Evolutionary conservation across 1,140 invertebrate species (phyloP).

Genomic region (Drosophila chauvacae): DNA sequence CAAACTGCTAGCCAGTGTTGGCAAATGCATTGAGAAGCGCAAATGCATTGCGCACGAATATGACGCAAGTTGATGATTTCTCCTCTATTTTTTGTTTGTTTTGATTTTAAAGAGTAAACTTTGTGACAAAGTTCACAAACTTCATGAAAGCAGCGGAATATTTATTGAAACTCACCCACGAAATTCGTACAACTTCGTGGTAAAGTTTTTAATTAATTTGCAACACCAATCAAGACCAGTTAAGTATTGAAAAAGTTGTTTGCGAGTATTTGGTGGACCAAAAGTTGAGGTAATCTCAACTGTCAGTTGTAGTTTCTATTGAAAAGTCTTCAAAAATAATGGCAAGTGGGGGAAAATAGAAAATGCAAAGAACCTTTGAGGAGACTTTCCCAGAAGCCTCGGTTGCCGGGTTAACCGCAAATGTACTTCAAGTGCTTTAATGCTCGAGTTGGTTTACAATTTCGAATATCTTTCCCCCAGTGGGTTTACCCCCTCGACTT

Average conservation of each 20-base stretch:
- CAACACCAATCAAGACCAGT: conserved; percentile 1
- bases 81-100: neutral
- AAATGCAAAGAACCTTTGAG: conserved; percentile 3
- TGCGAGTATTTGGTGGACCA: neutral
- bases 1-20: conserved; percentile 25
- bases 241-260: conserved; percentile 7
- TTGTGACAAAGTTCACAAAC: conserved; percentile 20
- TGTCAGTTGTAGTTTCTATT: neutral
- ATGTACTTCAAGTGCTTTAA: conserved; percentile 26
- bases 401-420: conserved; percentile 23
- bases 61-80: conserved; percentile 8
- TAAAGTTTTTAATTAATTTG: conserved; percentile 33
- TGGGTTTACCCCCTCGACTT: conserved; percentile 12
- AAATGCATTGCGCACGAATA: conserved; percentile 8
- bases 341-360: neutral
- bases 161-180: conserved; percentile 10
- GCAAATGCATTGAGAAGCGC: conserved; percentile 25
- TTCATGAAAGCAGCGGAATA: conserved; percentile 5
- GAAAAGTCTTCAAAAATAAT: neutral
- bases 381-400: neutral
- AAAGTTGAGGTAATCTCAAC: neutral
- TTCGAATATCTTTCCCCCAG: conserved; percentile 1
- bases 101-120: conserved; percentile 3
- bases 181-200: conserved; percentile 8
- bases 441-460: conserved; percentile 20